Evolutionary conservation across 2,113 vertebrate genomes (phyloP).

Genomic region (Felis chaus): DNA sequence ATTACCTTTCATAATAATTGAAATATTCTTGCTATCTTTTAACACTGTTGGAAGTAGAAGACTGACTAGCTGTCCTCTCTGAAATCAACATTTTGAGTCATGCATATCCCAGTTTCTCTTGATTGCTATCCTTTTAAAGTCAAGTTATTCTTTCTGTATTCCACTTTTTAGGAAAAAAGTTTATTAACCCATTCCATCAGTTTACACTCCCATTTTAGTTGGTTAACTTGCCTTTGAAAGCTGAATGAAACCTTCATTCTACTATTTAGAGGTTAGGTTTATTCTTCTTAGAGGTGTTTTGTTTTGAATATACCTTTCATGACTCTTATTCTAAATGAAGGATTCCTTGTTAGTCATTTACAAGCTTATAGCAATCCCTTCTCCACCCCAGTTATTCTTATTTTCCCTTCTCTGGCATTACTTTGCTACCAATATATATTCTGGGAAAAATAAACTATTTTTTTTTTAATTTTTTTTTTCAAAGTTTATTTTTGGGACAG

Average conservation of each 20-base stretch:
- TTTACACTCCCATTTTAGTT: background rate
- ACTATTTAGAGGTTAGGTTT: background rate
- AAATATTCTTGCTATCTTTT: background rate
- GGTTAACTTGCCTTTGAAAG: background rate
- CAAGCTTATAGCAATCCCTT: background rate
- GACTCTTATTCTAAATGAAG: background rate
- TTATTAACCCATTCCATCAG: background rate
- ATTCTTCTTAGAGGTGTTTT: background rate
- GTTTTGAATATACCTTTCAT: background rate
- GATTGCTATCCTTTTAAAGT: background rate
- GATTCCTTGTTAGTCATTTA: background rate
- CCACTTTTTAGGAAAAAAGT: background rate
- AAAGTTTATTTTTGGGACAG: too few relatives aligned
- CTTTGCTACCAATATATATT: background rate
- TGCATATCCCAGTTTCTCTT: background rate
- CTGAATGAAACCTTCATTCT: background rate
- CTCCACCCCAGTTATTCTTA: background rate
- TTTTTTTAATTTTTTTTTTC: too few relatives aligned
- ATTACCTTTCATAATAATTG: background rate
- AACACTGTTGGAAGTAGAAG: background rate
- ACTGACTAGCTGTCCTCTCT: background rate
- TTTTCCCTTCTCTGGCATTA: background rate
- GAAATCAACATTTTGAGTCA: background rate
- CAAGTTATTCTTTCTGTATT: background rate
- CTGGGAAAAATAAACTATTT: background rate